A percentile compares a stretch with the other conserved stretches of the same genome.
Conservation (phyloP, 2,113 vertebrate genomes). For the Vidua macroura region DNA sequence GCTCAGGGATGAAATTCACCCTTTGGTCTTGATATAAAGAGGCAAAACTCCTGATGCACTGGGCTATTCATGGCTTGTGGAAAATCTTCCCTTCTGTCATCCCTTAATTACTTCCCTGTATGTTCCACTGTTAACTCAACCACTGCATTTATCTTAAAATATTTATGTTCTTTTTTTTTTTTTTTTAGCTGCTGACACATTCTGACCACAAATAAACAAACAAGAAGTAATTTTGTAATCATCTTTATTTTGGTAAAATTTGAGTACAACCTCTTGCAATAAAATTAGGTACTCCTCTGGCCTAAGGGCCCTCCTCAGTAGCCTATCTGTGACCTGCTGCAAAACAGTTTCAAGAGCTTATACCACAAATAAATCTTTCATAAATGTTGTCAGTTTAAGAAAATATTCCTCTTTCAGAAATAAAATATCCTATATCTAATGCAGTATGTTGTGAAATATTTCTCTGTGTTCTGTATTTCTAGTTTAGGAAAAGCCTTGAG, state of each 20-base stretch:
- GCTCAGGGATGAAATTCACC: background rate
- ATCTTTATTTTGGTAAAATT: background rate
- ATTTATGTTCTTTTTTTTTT: background rate
- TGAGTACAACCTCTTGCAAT: background rate
- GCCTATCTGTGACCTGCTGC: background rate
- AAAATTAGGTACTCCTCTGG: background rate
- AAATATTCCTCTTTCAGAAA: background rate
- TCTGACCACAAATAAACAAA: background rate
- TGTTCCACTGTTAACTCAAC: background rate
- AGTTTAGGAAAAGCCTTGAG: background rate
- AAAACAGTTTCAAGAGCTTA: background rate
- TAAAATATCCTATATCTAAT: background rate
- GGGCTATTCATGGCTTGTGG: background rate
- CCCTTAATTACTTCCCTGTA: background rate
- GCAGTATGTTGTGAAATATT: background rate
- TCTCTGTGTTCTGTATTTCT: background rate
- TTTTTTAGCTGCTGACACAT: background rate
- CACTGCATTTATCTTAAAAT: background rate
- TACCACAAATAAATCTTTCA: background rate
- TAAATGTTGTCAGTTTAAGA: background rate
- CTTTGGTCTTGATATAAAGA: background rate
- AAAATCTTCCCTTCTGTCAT: background rate
- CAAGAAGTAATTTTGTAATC: background rate
- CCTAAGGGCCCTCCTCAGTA: background rate
- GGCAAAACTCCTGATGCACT: background rate